Conservation (phyloP, 1,140 invertebrate genomes). For the Drosophila burlai region DNA sequence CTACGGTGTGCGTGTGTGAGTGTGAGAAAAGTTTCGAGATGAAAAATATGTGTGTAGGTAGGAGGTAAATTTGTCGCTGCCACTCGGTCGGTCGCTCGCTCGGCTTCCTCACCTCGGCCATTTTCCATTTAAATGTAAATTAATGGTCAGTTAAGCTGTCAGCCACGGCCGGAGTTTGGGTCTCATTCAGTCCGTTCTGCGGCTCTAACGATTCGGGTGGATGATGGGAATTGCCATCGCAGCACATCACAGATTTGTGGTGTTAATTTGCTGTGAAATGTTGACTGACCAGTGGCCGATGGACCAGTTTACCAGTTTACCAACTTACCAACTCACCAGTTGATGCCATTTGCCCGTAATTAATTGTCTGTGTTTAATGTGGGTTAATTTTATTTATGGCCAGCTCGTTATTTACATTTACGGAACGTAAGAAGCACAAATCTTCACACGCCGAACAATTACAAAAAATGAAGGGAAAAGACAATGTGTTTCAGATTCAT, state of each 20-base stretch:
- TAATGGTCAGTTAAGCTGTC: conserved; percentile 82
- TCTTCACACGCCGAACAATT: conserved; percentile 53
- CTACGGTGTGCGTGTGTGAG: conserved; percentile 5
- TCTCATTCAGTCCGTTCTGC: conserved; percentile 43
- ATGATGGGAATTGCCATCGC: conserved; percentile 39
- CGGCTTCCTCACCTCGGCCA: conserved; percentile 41
- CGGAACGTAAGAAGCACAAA: conserved; percentile 28
- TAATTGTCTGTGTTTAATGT: conserved; percentile 83
- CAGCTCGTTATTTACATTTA: conserved; percentile 69
- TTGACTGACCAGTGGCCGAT: conserved; percentile 55
- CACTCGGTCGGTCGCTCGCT: conserved; percentile 6
- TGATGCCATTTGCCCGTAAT: conserved; percentile 66
- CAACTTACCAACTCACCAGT: conserved; percentile 36
- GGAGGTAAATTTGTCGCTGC: conserved; percentile 25
- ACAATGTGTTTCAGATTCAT: conserved; percentile 49
- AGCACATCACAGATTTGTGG: conserved; percentile 67
- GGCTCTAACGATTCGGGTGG: conserved; percentile 43
- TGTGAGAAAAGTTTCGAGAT: conserved; percentile 48
- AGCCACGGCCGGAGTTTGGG: conserved; percentile 51
- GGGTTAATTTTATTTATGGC: conserved; percentile 83
- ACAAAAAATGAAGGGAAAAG: conserved; percentile 8
- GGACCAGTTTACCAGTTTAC: conserved; percentile 26
- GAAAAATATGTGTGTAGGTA: conserved; percentile 39
- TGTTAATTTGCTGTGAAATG: conserved; percentile 82
- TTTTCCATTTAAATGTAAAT: conserved; percentile 78